Base-by-base conservation (phyloP, 2,797 vertebrate genomes). In the Poecilia wingei region DNA sequence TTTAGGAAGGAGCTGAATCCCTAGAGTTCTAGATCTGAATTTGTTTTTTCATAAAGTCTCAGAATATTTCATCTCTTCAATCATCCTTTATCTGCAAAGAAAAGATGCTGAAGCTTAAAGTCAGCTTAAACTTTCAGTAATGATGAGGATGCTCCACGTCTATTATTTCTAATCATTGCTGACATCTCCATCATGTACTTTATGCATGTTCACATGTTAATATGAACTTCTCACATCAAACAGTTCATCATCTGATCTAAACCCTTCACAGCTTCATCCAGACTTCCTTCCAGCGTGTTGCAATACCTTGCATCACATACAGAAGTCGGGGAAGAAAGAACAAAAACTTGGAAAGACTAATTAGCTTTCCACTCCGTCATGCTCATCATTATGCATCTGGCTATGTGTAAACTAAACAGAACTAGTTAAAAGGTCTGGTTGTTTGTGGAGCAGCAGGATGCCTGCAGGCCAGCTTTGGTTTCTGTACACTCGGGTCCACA, bases 301-400 rank as follows among this genome's bases (percentile, higher is more conserved):
- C 89, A 89, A 66, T 68, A 22, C 25, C 80, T 93, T 93, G 84
- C 92, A 91, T 91, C 90, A 94, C 85, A 82, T 77, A 89, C 75
- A 2, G 64, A 46, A 49, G 61, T 76, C 14, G 13, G 33, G 0
- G 12, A 25, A 39, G 45, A 28, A 20, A 45, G 53, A 28, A 28
- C 70, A 45, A 80, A 76, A 82, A 77, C 72, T 79, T 88, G 79
- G 86, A 87, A 85, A 86, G 78, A 78, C 81, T 69, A 78, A 87
- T 90, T 83, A 78, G 61, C 53, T 74, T 86, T 79, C 79, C 43
- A 72, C 83, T 49, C 55, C 78, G 81, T 89, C 85, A 73, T 82
- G 78, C 55, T 78, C 75, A 77, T 87, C 78, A 89, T 75, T 86
- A 70, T 59, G 68, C 33, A 81, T 79, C 31, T 79, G 82, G 36